Evolutionary conservation across 1,140 invertebrate species (phyloP).

Genomic region (Pseudomyrmex dendroicus): DNA sequence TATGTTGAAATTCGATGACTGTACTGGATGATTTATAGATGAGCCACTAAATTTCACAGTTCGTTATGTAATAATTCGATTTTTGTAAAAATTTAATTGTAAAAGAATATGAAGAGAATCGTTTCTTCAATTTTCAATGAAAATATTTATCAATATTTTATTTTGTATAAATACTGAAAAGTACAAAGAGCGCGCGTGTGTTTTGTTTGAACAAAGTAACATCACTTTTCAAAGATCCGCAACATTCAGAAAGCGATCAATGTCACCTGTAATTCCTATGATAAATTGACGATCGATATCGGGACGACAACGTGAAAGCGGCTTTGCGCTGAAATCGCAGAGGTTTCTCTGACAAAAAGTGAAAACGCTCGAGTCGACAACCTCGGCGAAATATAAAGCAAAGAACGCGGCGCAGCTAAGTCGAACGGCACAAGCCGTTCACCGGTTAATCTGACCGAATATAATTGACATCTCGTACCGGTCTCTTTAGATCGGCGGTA

Average conservation of each 20-base stretch:
- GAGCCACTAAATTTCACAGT: neutral
- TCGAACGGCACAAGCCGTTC: neutral
- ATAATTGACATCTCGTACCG: slow-evolving; percentile 38
- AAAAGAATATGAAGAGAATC: too few relatives aligned
- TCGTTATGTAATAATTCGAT: neutral
- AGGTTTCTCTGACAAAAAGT: slow-evolving; percentile 71
- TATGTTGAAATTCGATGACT: too few relatives aligned
- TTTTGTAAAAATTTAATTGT: neutral
- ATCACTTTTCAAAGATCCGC: neutral
- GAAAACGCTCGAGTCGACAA: slow-evolving; percentile 60
- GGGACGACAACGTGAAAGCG: slow-evolving; percentile 44
- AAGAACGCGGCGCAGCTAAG: neutral
- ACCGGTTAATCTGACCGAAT: slow-evolving; percentile 22
- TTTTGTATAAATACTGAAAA: neutral
- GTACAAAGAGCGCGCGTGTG: neutral
- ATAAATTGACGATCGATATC: slow-evolving; percentile 27
- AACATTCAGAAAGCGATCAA: neutral
- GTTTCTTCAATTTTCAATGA: neutral
- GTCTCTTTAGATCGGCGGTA: slow-evolving; percentile 6
- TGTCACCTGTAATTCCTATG: neutral
- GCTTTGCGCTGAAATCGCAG: slow-evolving; percentile 43
- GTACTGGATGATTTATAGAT: too few relatives aligned
- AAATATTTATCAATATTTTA: neutral
- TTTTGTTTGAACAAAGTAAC: neutral
- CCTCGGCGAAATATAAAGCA: slow-evolving; percentile 46